Conservation (phyloP, 2,113 vertebrate species). For the Mungos mungo region DNA sequence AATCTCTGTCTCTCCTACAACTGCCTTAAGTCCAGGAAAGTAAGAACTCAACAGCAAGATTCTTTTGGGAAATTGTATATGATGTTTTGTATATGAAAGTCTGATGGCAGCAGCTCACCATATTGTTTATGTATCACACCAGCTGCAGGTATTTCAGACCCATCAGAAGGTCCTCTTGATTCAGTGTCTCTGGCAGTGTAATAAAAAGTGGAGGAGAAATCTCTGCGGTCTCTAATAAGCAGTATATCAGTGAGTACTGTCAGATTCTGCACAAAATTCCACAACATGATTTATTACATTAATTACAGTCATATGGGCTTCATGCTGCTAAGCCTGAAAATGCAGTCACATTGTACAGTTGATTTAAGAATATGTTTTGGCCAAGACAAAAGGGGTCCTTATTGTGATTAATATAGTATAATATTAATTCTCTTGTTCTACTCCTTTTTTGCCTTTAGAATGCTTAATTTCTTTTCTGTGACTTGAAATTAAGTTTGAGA, state of each 20-base stretch:
- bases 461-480: conserved; percentile 74
- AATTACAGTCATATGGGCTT: conserved; percentile 85
- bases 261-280: conserved; percentile 77
- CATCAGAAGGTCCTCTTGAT: conserved; percentile 74
- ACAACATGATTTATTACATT: conserved; percentile 86
- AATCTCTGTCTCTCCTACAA: background rate
- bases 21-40: conserved; percentile 47
- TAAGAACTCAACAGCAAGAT: conserved; percentile 42
- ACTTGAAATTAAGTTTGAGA: conserved; percentile 79
- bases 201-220: conserved; percentile 71
- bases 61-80: background rate
- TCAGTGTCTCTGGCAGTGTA: conserved; percentile 78
- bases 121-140: conserved; percentile 65
- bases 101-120: background rate
- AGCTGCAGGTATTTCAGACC: conserved; percentile 68
- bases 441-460: conserved; percentile 74
- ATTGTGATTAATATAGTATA: conserved; percentile 85
- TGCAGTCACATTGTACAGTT: conserved; percentile 82
- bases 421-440: conserved; percentile 82
- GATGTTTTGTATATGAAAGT: conserved; percentile 1
- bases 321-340: conserved; percentile 82
- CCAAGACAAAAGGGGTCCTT: conserved; percentile 79
- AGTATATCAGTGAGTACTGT: conserved; percentile 81
- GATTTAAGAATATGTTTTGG: conserved; percentile 86
- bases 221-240: conserved; percentile 81